These are phyloP conservation scores for Cisticola juncidis DNA, from an alignment of 2,113 vertebrate genomes.

Conservation along the genomic window DNA sequence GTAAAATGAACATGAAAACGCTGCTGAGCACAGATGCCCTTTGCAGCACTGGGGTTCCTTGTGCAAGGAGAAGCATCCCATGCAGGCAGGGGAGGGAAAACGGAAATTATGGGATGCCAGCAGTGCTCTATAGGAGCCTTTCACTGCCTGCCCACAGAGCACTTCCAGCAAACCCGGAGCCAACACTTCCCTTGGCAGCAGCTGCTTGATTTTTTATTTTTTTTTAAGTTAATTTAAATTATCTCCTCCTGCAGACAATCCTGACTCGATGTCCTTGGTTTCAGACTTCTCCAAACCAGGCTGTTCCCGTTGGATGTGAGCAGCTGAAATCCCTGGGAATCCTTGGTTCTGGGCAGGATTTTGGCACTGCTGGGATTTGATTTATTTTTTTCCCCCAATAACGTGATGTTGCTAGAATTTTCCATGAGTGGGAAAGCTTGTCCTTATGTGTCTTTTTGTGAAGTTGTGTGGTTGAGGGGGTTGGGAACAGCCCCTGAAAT, in stretches of 20 bases:
- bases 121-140: slow-evolving; percentile 47
- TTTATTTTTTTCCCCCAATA: not conserved
- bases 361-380: not conserved
- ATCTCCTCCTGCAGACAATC: slow-evolving; percentile 35
- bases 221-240: slow-evolving; percentile 28
- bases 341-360: not conserved
- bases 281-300: not conserved
- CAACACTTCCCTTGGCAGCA: slow-evolving; percentile 64
- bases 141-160: slow-evolving; percentile 70
- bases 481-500: not conserved
- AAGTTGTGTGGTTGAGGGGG: not conserved
- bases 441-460: accelerated
- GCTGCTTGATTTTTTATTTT: slow-evolving; percentile 16
- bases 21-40: not conserved
- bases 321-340: not conserved
- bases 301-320: not conserved
- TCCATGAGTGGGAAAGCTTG: not conserved
- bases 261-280: slow-evolving; percentile 14
- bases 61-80: not conserved
- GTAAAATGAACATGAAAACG: not conserved
- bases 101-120: slow-evolving; percentile 65
- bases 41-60: slow-evolving; percentile 19
- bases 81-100: slow-evolving; percentile 29
- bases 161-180: slow-evolving; percentile 58
- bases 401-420: not conserved